phyloP scores from a whole-genome alignment of 2,797 vertebrate genomes.

The Vespertilio murinus region DNA sequence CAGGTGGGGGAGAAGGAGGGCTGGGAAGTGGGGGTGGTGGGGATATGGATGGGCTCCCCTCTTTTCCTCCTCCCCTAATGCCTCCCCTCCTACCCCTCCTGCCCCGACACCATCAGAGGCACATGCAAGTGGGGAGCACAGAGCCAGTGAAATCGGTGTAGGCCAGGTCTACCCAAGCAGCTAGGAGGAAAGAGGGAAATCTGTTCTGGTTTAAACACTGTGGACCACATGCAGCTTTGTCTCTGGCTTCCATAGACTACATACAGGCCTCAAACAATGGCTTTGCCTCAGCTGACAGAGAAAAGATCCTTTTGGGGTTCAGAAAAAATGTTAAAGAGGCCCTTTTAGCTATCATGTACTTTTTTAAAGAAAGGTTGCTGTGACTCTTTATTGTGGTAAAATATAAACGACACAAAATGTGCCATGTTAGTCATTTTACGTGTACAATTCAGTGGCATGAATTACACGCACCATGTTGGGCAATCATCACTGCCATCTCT shows the following conservation, averaged over 20 bases:
- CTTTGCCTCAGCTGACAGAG: not conserved
- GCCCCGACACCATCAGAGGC: too few species aligned
- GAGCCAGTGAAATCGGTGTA: not conserved
- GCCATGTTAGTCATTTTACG: not conserved
- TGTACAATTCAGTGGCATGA: not conserved
- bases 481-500: not conserved
- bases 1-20: too few species aligned
- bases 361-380: not conserved
- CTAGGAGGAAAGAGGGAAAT: not conserved
- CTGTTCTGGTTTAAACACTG: not conserved
- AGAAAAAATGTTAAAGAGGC: not conserved
- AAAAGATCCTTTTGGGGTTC: not conserved
- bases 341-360: not conserved
- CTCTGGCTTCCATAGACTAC: not conserved
- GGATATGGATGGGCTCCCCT: too few species aligned
- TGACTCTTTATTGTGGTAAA: not conserved
- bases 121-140: not conserved
- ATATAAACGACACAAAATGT: not conserved
- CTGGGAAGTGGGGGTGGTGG: not conserved
- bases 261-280: not conserved
- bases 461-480: not conserved
- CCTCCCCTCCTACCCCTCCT: too few species aligned
- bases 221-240: not conserved
- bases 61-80: rapidly evolving
- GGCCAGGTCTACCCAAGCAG: not conserved